Evolutionary conservation across 2,113 vertebrate species (phyloP).

Genomic region (Melanerpes formicivorus): DNA sequence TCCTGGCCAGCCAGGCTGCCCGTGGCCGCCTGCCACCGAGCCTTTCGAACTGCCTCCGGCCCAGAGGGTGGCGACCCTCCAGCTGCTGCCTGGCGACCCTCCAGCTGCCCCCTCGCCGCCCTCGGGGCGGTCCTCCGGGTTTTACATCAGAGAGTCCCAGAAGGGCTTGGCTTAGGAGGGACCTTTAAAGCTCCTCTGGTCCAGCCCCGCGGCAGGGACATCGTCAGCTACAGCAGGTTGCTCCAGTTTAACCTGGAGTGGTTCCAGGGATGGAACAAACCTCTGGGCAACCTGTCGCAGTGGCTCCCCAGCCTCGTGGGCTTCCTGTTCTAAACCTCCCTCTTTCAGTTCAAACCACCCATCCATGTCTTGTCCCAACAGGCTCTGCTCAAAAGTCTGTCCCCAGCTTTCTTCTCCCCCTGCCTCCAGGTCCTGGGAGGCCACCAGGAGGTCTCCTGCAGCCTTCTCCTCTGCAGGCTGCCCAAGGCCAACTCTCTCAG

Average conservation of each 20-base stretch:
- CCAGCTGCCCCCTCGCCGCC: too few species aligned
- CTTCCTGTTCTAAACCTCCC: not conserved
- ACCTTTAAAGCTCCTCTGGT: not conserved
- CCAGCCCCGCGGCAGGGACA: not conserved
- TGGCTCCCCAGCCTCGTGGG: not conserved
- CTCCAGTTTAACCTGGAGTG: not conserved
- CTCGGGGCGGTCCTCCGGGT: not conserved
- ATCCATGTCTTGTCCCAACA: not conserved
- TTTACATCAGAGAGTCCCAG: not conserved
- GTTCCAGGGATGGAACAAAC: not conserved
- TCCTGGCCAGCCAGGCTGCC: not conserved
- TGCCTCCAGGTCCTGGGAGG: not conserved
- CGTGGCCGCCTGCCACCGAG: not conserved
- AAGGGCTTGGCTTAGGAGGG: not conserved
- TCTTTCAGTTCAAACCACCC: not conserved
- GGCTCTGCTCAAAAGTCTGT: not conserved
- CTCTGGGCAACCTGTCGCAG: not conserved
- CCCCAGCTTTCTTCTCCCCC: not conserved
- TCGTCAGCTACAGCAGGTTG: not conserved
- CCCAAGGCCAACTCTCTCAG: too few species aligned
- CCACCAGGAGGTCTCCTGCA: not conserved
- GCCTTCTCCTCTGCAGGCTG: too few species aligned
- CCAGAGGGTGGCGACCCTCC: too few species aligned
- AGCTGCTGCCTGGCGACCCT: too few species aligned
- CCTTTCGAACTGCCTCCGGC: accelerated